Evolutionary conservation across 2,113 vertebrate species (phyloP).

Genomic region (Larimichthys crocea): DNA sequence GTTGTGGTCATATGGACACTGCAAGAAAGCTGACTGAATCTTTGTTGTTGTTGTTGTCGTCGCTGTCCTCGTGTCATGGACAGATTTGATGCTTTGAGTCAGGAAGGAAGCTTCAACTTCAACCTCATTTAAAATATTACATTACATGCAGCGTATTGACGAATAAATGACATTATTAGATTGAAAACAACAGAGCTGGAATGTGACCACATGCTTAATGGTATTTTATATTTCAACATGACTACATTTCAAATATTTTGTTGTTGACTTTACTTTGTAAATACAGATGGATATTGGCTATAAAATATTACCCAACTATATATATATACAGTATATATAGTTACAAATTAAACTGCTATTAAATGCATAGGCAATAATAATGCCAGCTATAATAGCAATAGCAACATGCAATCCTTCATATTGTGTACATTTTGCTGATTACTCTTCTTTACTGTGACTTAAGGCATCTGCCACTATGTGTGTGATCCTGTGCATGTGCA

Average conservation of each 20-base stretch:
- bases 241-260: background rate
- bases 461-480: background rate
- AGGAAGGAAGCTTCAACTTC: background rate
- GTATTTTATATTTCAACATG: background rate
- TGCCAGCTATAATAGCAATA: background rate
- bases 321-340: no score
- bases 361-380: background rate
- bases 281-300: no score
- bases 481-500: no score
- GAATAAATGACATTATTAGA: background rate
- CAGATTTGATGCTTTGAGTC: background rate
- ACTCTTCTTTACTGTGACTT: background rate
- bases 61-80: background rate
- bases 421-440: background rate
- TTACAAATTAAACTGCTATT: background rate
- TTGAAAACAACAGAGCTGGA: background rate
- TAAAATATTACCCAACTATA: background rate
- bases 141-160: no score
- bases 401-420: background rate
- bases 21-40: background rate
- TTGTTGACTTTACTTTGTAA: background rate
- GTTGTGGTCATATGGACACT: conserved; percentile 4
- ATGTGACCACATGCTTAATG: background rate
- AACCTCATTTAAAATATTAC: background rate
- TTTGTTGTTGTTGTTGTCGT: background rate